phyloP scores from a whole-genome alignment of 1,140 invertebrate genomes.

The Armadillidium nasatum region DNA sequence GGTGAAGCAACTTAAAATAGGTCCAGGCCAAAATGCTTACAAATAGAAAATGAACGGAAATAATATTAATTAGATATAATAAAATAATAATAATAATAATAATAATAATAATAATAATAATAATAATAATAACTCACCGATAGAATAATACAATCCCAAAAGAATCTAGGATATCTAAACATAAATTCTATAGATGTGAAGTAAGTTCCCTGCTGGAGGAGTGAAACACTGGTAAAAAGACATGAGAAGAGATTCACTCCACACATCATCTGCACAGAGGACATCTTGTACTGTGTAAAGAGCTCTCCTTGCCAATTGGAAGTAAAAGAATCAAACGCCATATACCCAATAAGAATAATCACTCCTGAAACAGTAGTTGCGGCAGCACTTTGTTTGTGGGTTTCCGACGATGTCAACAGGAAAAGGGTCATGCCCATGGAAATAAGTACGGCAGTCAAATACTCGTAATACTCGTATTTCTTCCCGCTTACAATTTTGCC shows the following conservation, averaged over 20 bases:
- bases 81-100: too few species aligned
- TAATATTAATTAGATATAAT: too few species aligned
- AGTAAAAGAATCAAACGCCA: conserved; percentile 95
- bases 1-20: too few species aligned
- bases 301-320: conserved; percentile 95
- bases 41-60: too few species aligned
- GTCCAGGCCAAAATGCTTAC: too few species aligned
- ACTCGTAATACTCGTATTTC: conserved; percentile 89
- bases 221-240: conserved; percentile 79
- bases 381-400: conserved; percentile 51
- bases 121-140: too few species aligned
- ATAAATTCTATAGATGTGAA: conserved; percentile 71
- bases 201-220: conserved; percentile 81
- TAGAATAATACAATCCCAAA: conserved; percentile 48
- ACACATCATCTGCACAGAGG: conserved; percentile 94
- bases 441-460: conserved; percentile 81
- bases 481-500: conserved; percentile 84
- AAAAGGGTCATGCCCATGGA: conserved; percentile 90
- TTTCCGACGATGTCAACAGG: conserved; percentile 61
- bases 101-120: too few species aligned
- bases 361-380: conserved; percentile 79
- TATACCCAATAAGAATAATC: conserved; percentile 80
- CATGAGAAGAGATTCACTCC: conserved; percentile 94
- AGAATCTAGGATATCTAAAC: conserved; percentile 51
- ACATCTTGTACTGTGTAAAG: conserved; percentile 75